Conservation (phyloP, 2,888 invertebrate genomes). For the Bellardia pandia region DNA sequence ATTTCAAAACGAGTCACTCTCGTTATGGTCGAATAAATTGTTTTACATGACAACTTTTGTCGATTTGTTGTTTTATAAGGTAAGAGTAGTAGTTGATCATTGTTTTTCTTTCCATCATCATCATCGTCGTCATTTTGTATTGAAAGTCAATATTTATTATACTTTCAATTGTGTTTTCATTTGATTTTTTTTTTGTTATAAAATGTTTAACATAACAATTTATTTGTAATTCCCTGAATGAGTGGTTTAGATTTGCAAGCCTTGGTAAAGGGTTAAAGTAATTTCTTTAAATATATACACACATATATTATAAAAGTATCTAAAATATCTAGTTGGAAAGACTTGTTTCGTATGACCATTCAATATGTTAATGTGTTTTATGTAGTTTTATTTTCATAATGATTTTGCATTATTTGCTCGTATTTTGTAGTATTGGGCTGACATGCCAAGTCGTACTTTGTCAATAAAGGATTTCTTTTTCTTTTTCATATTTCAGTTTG, state of each 20-base stretch:
- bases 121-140: not conserved
- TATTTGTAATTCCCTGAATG: slow-evolving; percentile 54
- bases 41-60: slow-evolving; percentile 72
- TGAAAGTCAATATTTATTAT: slow-evolving; percentile 44
- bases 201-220: slow-evolving; percentile 47
- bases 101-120: slow-evolving; percentile 44
- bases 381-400: slow-evolving; percentile 46
- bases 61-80: slow-evolving; percentile 37
- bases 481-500: not conserved
- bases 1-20: slow-evolving; percentile 40
- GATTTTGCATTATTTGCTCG: slow-evolving; percentile 51
- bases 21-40: slow-evolving; percentile 70
- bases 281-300: not conserved
- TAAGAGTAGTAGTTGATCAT: slow-evolving; percentile 6
- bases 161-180: slow-evolving; percentile 47
- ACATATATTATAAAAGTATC: not conserved
- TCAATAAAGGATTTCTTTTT: slow-evolving; percentile 56
- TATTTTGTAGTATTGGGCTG: slow-evolving; percentile 20
- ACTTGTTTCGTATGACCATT: not conserved
- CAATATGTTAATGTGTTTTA: slow-evolving; percentile 9
- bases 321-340: not conserved
- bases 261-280: not conserved
- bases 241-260: not conserved
- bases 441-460: slow-evolving; percentile 51
- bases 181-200: slow-evolving; percentile 33